Base-by-base conservation (phyloP, 2,113 vertebrate genomes). In the Colius striatus region DNA sequence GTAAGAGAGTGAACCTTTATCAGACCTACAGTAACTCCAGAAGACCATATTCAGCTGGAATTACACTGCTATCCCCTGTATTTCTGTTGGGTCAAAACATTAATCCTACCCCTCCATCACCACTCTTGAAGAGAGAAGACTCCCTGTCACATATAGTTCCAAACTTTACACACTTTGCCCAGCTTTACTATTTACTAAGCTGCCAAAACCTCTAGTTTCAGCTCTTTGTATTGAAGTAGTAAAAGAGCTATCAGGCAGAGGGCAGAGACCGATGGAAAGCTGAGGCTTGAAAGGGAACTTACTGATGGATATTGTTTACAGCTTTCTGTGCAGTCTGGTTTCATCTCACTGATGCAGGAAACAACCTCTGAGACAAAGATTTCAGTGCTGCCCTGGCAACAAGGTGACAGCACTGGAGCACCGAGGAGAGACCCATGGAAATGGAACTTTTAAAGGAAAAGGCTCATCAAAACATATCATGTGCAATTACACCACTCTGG, bases 351-450 rank as follows among this genome's bases (percentile, higher is more conserved):
- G 71, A 47, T 62, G 79, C 51, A 47, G 45, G n/a, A 76, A 77
- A 62, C 61, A 45, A 34, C 29, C 61, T 74, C 47, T 34, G 30
- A 87, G 74, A 77, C n/a, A 84, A 76, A 54, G 48, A 29, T 54
- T 34, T 58, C 48, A 8, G 13, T 32, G 45, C 84, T 70, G 60
- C 65, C 62, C 89, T 83, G 48, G 73, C 41, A 84, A 75, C 67
- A 38, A 2, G 0, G 32, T 0, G 5, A 68, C 43, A 61, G 26
- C 30, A 38, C 23, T 2, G 1, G 5, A 41, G n/a, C 53, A 9
- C 50, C 30, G 16, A 71, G 62, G 2, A 70, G 55, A 80, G 41
- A 29, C 20, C 36, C 13, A 4, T 8, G 34, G 63, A 72, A 70
- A 78, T 5, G 30, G 9, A 48, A 27, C 14, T 54, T 54, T 48